Conservation (phyloP, 2,888 invertebrate species). For the Leptura quadrifasciata region DNA sequence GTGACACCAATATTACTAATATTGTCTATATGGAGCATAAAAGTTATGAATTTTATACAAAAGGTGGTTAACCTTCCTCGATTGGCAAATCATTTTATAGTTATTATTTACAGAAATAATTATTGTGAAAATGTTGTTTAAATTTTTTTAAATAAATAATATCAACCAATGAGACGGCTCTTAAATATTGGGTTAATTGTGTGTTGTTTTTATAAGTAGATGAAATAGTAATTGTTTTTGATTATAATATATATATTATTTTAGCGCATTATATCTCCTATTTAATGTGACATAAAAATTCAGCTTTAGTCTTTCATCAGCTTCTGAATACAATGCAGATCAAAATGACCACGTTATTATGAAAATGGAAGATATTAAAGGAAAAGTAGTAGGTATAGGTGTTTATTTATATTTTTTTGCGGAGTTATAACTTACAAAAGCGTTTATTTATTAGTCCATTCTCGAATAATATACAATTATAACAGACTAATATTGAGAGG, state of each 20-base stretch:
- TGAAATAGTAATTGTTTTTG: slow-evolving; percentile 21
- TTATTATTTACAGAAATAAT: slow-evolving; percentile 53
- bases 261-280: background rate
- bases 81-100: slow-evolving; percentile 51
- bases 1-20: slow-evolving; percentile 59
- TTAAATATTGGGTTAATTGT: slow-evolving; percentile 25
- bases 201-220: slow-evolving; percentile 22
- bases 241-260: slow-evolving; percentile 9
- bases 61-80: slow-evolving; percentile 56
- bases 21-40: slow-evolving; percentile 32
- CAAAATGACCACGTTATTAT: no score
- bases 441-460: no score
- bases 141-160: slow-evolving; percentile 46
- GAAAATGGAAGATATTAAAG: no score
- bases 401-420: no score
- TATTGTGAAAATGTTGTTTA: slow-evolving; percentile 57
- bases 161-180: slow-evolving; percentile 29
- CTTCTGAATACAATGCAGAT: no score
- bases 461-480: no score
- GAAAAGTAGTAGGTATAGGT: no score
- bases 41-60: slow-evolving; percentile 40
- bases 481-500: no score
- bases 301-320: no score
- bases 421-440: no score
- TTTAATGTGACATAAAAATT: no score